phyloP scores from a whole-genome alignment of 2,797 vertebrate genomes.

The Esox lucius region DNA sequence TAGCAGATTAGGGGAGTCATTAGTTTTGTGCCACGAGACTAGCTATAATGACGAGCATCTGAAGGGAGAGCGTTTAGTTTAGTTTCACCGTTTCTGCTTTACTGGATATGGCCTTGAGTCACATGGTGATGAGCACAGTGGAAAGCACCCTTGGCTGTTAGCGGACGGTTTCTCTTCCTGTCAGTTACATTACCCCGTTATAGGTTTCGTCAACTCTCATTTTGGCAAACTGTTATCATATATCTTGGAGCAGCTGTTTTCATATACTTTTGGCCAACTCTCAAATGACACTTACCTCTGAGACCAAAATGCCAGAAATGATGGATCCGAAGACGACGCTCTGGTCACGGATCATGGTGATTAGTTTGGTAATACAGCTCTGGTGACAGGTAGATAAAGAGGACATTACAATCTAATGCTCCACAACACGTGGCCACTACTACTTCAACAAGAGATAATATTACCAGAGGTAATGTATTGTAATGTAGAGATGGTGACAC shows the following conservation, averaged over 20 bases:
- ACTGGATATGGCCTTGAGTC: neutral
- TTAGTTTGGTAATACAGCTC: slow-evolving; percentile 5
- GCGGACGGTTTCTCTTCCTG: neutral
- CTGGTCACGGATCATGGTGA: slow-evolving; percentile 1
- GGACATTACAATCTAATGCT: neutral
- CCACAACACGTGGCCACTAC: neutral
- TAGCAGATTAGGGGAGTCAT: no score
- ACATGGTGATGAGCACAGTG: neutral
- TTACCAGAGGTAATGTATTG: no score
- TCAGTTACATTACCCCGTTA: neutral
- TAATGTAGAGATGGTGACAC: no score
- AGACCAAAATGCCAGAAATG: neutral
- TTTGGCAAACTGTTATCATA: neutral
- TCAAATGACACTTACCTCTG: slow-evolving; percentile 3
- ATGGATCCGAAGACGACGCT: slow-evolving; percentile 12
- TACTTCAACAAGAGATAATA: no score
- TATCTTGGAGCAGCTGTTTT: neutral
- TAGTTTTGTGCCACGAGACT: no score
- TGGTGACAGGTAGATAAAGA: neutral
- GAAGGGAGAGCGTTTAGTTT: neutral
- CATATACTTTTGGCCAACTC: neutral
- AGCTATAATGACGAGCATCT: no score
- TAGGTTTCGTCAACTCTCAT: neutral
- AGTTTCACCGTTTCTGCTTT: neutral
- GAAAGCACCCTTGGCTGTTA: neutral